These are phyloP conservation scores for Odontocolon sp. DNA, from an alignment of 2,888 invertebrate genomes.

Conservation along the genomic window DNA sequence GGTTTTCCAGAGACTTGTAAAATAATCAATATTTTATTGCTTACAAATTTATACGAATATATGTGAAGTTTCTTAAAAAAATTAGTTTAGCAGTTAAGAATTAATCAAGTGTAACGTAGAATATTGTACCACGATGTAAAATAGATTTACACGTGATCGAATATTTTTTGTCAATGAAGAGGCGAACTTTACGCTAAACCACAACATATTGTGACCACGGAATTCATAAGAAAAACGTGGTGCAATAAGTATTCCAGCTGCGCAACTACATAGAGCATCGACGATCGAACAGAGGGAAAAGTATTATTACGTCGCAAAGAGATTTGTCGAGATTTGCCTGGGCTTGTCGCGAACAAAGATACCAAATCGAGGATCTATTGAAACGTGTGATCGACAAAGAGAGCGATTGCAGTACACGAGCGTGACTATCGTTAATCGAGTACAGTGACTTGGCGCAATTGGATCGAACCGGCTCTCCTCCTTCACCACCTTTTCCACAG, in stretches of 20 bases:
- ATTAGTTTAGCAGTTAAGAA: neutral
- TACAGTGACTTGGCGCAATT: slow-evolving; percentile 54
- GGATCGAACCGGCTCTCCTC: slow-evolving; percentile 47
- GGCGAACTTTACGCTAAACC: slow-evolving; percentile 23
- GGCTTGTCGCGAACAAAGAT: slow-evolving; percentile 4
- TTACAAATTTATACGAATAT: neutral
- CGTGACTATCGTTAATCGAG: slow-evolving; percentile 60
- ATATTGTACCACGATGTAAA: slow-evolving; percentile 1
- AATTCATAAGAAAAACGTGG: slow-evolving; percentile 17
- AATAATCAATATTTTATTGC: neutral
- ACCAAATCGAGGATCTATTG: slow-evolving; percentile 23
- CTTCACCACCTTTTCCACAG: slow-evolving; percentile 12
- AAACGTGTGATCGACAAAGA: slow-evolving; percentile 23
- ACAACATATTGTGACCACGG: slow-evolving; percentile 22
- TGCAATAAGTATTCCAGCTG: neutral
- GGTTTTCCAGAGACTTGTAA: too few species aligned
- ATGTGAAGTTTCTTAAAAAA: slow-evolving; percentile 1
- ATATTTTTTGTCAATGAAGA: slow-evolving; percentile 31
- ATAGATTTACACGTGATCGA: neutral
- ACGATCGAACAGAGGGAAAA: slow-evolving; percentile 28
- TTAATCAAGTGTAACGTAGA: slow-evolving; percentile 6
- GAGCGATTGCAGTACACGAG: slow-evolving; percentile 18
- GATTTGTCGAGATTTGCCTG: slow-evolving; percentile 42
- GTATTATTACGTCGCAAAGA: slow-evolving; percentile 4
- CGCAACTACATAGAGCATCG: slow-evolving; percentile 1